Evolutionary conservation across 2,113 vertebrate species (phyloP), one percentile per base, ranked within the genome.

Genomic region (Cololabis saira): DNA sequence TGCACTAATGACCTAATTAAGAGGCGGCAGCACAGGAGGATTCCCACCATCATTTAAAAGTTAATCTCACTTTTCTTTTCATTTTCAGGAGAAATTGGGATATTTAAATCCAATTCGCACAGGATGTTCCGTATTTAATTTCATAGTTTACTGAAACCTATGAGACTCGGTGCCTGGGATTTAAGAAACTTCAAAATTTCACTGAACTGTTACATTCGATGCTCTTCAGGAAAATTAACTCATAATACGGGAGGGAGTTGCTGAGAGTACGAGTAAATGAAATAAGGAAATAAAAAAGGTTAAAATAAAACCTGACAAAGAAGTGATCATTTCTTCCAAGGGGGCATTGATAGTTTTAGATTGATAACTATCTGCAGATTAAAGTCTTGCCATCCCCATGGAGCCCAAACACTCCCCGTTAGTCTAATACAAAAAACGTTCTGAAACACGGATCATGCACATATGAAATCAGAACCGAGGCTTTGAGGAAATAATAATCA

Each of bases 1-100:
- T 68, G 64, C 53, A 63, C 83, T 90, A 87, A 92, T 85, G 82
- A 88, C 82, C 76, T 79, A 75, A 89, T 91, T 90, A 87, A 74
- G 50, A 82, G 57, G 64, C 60, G 1, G 69, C 16, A 55, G 70
- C 78, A 71, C 66, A 53, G 70, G 84, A 82, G 81, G 76, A 88
- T 88, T 83, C 81, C 71, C 52, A 68, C 71, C 82, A 84, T 87
- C 84, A 76, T 80, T 89, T 85, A 88, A 87, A 90, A 88, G 80
- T 82, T 86, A 90, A 87, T 90, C 84, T 87, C 77, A 61, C 54
- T 74, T 61, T 73, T 42, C 40, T 41, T 73, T 64, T 78, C 67
- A 80, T 87, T 88, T 90, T 41, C 62, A 1, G 15, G 59, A 78
- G 76, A 83, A 86, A 89, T 82, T 71, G 63, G 61, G 42, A 78